These are phyloP conservation scores for Trematomus bernacchii DNA, from an alignment of 2,797 vertebrate species.

Conservation along the genomic window DNA sequence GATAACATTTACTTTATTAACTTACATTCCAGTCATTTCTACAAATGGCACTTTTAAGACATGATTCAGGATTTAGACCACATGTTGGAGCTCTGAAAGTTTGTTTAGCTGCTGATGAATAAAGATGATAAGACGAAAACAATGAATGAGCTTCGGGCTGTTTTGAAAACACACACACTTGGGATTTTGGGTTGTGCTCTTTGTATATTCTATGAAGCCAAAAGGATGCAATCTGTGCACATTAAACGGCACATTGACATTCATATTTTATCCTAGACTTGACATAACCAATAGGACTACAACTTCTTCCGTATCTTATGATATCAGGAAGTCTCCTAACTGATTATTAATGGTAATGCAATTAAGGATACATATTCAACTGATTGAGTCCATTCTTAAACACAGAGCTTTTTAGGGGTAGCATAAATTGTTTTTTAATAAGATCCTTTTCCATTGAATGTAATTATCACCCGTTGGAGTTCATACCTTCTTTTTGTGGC, in stretches of 20 bases:
- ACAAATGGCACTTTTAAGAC: too few species aligned
- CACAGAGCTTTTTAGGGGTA: not conserved
- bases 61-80: not conserved
- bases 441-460: not conserved
- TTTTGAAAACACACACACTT: constrained; percentile 30
- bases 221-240: not conserved
- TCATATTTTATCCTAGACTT: not conserved
- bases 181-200: not conserved
- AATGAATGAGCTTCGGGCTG: constrained; percentile 32
- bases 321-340: not conserved
- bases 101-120: constrained; percentile 37
- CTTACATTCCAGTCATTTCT: too few species aligned
- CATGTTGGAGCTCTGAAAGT: not conserved
- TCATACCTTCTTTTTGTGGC: not conserved
- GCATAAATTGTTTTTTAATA: constrained; percentile 9
- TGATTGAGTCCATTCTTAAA: not conserved
- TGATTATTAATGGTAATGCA: not conserved
- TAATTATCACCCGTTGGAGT: not conserved
- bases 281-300: not conserved
- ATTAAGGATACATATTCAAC: not conserved
- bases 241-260: not conserved
- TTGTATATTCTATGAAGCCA: constrained; percentile 7
- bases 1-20: too few species aligned
- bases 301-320: not conserved
- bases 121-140: constrained; percentile 36